phyloP scores from a whole-genome alignment of 2,888 invertebrate species.

The Rhogogaster chlorosoma region DNA sequence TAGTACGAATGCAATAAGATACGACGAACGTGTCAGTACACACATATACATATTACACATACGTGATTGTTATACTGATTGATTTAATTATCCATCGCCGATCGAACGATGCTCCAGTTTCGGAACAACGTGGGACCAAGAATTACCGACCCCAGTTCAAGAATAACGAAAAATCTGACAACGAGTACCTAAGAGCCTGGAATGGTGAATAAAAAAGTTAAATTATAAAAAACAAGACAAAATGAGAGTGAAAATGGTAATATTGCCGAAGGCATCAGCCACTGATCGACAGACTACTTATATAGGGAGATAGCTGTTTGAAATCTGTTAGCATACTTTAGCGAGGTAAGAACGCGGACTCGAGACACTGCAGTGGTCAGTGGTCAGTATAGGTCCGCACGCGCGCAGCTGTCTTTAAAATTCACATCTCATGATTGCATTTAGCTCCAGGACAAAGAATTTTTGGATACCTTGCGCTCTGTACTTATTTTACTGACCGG shows the following conservation, averaged over 20 bases:
- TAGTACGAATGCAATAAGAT: background rate
- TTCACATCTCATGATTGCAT: conserved; percentile 71
- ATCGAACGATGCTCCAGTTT: background rate
- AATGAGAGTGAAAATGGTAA: conserved; percentile 7
- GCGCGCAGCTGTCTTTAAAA: conserved; percentile 71
- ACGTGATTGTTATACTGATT: background rate
- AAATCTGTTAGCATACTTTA: conserved; percentile 48
- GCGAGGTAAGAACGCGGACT: conserved; percentile 26
- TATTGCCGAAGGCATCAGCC: background rate
- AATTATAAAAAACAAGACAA: conserved; percentile 11
- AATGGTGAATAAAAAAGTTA: conserved; percentile 3
- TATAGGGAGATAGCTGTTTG: conserved; percentile 31
- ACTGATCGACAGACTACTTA: conserved; percentile 35
- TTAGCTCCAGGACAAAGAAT: conserved; percentile 67
- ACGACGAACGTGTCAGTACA: background rate
- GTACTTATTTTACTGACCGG: conserved; percentile 57
- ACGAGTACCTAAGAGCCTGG: background rate
- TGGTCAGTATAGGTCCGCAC: conserved; percentile 58
- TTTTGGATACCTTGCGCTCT: conserved; percentile 62
- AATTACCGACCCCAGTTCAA: background rate
- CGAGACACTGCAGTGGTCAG: background rate
- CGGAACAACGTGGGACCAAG: background rate
- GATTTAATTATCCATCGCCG: conserved; percentile 8
- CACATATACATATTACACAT: background rate
- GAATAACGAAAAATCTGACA: background rate